Evolutionary conservation across 2,797 vertebrate species (phyloP).

Genomic region (Rhadinocentrus ornatus): DNA sequence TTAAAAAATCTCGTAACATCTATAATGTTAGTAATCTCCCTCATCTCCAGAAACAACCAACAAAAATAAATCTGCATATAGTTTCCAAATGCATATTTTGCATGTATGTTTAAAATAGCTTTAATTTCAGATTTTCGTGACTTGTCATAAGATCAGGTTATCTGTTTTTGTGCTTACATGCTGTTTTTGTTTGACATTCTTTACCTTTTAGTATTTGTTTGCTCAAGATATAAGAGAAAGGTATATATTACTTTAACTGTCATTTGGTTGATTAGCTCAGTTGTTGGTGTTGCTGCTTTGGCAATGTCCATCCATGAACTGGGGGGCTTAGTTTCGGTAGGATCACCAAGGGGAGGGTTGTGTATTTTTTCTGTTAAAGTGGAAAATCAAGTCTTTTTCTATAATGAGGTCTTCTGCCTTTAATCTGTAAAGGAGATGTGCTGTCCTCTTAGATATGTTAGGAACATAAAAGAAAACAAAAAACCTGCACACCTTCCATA

Average conservation of each 20-base stretch:
- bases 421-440: not conserved
- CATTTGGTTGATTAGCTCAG: not conserved
- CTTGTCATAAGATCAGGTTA: no score
- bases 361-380: not conserved
- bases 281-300: not conserved
- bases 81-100: no score
- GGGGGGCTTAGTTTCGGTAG: not conserved
- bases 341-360: not conserved
- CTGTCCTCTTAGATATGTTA: not conserved
- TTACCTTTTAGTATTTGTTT: no score
- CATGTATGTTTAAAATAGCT: no score
- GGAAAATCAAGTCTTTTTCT: not conserved
- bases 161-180: no score
- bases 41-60: no score
- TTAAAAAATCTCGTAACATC: no score
- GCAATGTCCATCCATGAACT: not conserved
- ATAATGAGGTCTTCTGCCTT: not conserved
- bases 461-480: constrained; percentile 10
- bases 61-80: no score
- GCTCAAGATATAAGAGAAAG: not conserved
- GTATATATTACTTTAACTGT: not conserved
- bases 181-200: no score
- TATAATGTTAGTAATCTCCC: no score
- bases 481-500: constrained; percentile 1
- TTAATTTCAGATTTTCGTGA: no score